Conservation (phyloP, 2,797 vertebrate genomes). For the Anguilla obscura region DNA sequence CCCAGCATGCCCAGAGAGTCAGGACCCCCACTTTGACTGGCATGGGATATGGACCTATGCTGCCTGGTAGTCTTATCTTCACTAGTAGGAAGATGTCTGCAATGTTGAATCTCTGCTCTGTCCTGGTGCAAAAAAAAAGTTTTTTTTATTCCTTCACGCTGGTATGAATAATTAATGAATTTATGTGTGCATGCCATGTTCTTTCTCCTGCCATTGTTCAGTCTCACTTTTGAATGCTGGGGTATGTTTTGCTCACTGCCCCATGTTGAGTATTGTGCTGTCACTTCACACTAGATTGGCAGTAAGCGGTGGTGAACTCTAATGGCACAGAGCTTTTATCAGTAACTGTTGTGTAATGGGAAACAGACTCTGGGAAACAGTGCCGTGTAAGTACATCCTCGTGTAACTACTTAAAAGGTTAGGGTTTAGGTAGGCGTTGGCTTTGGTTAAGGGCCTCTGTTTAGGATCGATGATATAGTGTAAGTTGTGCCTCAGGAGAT, state of each 20-base stretch:
- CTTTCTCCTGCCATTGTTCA: neutral
- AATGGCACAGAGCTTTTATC: neutral
- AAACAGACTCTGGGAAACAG: neutral
- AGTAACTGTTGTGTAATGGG: neutral
- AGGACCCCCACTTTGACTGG: neutral
- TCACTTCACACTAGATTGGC: neutral
- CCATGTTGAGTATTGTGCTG: neutral
- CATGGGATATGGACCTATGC: neutral
- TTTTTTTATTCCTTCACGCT: neutral
- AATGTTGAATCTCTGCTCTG: conserved; percentile 16
- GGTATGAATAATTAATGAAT: conserved; percentile 28
- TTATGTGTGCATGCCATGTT: neutral
- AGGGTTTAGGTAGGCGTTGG: neutral
- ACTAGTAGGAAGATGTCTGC: neutral
- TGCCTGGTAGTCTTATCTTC: neutral
- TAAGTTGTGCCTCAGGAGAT: neutral
- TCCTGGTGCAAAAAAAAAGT: neutral
- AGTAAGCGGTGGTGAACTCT: neutral
- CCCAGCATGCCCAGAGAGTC: neutral
- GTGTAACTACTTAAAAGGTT: neutral
- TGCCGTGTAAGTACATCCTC: neutral
- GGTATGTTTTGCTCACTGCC: neutral
- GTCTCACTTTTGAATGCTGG: neutral
- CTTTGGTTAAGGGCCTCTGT: neutral
- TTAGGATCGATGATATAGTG: neutral